Evolutionary conservation across 2,113 vertebrate genomes (phyloP).

Genomic region (Gallinago undulata): DNA sequence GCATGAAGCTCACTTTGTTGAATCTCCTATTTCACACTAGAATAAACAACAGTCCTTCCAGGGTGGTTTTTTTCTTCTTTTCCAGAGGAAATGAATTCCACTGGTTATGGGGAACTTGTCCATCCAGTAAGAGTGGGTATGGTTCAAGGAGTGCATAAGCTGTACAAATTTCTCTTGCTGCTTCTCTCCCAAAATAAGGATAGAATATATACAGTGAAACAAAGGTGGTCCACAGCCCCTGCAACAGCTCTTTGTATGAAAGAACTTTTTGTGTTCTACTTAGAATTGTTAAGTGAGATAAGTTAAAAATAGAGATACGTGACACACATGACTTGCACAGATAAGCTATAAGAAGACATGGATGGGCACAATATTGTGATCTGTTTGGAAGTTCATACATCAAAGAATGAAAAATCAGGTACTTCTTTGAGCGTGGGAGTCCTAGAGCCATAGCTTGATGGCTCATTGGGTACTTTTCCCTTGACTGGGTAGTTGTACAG

Average conservation of each 20-base stretch:
- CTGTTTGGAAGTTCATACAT: not conserved
- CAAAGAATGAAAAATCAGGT: not conserved
- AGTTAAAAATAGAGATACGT: not conserved
- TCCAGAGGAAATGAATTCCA: not conserved
- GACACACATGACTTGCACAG: not conserved
- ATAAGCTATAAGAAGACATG: not conserved
- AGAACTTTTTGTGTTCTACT: not conserved
- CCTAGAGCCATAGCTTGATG: not conserved
- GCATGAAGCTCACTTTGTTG: not conserved
- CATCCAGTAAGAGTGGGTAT: not conserved
- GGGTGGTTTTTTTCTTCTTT: not conserved
- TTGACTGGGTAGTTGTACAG: not conserved
- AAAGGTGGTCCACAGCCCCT: not conserved
- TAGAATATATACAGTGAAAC: not conserved
- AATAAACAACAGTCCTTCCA: not conserved
- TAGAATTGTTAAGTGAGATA: not conserved
- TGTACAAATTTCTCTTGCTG: not conserved
- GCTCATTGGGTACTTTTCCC: not conserved
- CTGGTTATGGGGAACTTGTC: not conserved
- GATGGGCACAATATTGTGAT: not conserved
- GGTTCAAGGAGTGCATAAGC: not conserved
- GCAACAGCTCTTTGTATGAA: not conserved
- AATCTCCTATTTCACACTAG: not conserved
- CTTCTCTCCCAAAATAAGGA: not conserved
- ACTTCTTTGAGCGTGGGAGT: not conserved